phyloP scores from a whole-genome alignment of 30 jellyfish, hydroid and myxozoan species.

The Sanderia malayensis region DNA sequence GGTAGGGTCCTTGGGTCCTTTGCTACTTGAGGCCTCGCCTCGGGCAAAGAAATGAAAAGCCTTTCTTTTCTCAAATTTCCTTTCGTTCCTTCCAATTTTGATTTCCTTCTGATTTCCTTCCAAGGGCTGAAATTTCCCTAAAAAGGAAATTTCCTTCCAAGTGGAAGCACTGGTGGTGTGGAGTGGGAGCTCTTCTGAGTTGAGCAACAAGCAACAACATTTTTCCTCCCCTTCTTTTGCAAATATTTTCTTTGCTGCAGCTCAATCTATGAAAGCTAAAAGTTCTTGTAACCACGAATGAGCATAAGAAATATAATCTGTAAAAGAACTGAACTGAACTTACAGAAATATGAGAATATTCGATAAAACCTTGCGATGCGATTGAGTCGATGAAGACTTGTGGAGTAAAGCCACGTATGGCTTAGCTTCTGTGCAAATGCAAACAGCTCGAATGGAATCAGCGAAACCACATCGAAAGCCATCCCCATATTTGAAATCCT shows the following conservation, averaged over 20 bases:
- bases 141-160: too few relatives aligned
- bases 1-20: not conserved
- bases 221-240: not conserved
- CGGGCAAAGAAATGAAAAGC: too few relatives aligned
- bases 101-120: too few relatives aligned
- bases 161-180: too few relatives aligned
- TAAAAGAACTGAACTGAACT: not conserved
- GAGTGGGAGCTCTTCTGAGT: not conserved
- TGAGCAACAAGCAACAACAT: not conserved
- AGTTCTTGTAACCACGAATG: not conserved
- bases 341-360: not conserved
- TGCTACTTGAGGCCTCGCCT: not conserved
- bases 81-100: too few relatives aligned
- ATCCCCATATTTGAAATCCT: not conserved
- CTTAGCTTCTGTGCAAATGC: not conserved
- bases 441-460: not conserved
- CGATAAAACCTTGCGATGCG: slow-evolving; percentile 11
- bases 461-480: not conserved
- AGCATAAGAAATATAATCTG: too few relatives aligned
- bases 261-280: not conserved
- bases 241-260: not conserved
- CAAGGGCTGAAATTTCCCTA: too few relatives aligned
- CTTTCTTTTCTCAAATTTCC: not conserved
- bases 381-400: not conserved
- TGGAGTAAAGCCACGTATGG: not conserved